Base-by-base conservation (phyloP, 2,888 invertebrate genomes). In the Vandiemenella viatica region DNA sequence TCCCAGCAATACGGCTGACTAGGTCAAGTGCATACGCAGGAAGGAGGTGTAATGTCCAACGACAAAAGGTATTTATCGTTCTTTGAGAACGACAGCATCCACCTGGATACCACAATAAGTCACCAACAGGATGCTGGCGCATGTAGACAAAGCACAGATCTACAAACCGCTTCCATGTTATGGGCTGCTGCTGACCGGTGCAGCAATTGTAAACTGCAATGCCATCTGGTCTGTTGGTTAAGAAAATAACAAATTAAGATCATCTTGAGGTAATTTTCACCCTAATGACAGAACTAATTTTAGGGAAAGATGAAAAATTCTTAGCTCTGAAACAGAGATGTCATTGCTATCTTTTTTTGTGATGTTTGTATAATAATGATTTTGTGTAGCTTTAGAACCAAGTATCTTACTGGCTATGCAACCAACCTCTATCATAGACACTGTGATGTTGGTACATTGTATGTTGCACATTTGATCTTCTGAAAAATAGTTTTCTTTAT, bases 161-260 rank as follows among this genome's bases (percentile, higher is more conserved):
- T 58, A 72, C 69, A 55, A 76, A 55, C 20, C 53, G 67, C 32
- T 69, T 68, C 75, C 75, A 76, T 4, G 67, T 69, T 54, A 74
- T 64, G 4, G 72, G 72, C 55, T 74, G 74, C 45, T 71, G 61
- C 43, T 63, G 62, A 7, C 75, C 73, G 0, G 74, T 70, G 22
- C 73, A 72, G 58, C 72, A 71, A 59, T 77, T 75, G 61, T 74
- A 74, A 20, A 77, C 69, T 18, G 67, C 56, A 23, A 65, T 61
- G 21, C 56, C 57, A 46, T 59, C 58, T 40, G 61, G 58, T 50
- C 61, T 61, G 51, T 22, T 49, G 46, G 4, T 43, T 42, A 45
- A 16, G 43, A 48, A 16, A 37, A 16, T 20, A 8, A 18, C 6
- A 8, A 19, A 43, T n/a, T n/a, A n/a, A n/a, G n/a, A n/a, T n/a